Evolutionary conservation across 2,797 vertebrate species (phyloP).

Genomic region (Siniperca scherzeri): DNA sequence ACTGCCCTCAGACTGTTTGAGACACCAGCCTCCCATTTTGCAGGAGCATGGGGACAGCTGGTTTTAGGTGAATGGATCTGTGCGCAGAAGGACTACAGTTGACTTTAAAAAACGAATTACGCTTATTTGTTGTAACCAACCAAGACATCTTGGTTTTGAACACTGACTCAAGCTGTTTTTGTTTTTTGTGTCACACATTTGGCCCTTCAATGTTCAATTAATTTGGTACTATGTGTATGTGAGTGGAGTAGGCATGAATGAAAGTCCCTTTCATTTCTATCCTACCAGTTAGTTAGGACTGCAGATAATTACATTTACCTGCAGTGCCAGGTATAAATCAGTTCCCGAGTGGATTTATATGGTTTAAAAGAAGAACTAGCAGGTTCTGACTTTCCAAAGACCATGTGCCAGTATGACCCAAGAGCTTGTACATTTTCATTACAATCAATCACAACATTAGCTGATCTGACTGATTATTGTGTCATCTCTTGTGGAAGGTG

Average conservation of each 20-base stretch:
- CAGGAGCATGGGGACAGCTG: conserved; percentile 6
- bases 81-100: conserved; percentile 63
- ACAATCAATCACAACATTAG: neutral
- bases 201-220: conserved; percentile 14
- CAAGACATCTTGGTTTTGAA: conserved; percentile 37
- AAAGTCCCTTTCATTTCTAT: conserved; percentile 12
- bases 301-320: neutral
- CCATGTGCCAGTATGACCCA: neutral
- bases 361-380: neutral
- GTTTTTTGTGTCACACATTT: conserved; percentile 37
- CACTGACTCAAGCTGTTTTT: conserved; percentile 41
- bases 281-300: neutral
- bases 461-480: conserved; percentile 14
- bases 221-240: conserved; percentile 7
- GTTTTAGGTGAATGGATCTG: conserved; percentile 65
- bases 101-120: conserved; percentile 34
- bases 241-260: neutral
- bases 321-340: neutral
- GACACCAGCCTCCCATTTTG: conserved; percentile 19
- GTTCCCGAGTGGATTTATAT: neutral
- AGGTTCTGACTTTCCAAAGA: conserved; percentile 23
- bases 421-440: conserved; percentile 5
- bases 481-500: neutral
- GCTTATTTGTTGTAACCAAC: conserved; percentile 28
- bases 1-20: conserved; percentile 32